phyloP scores from a whole-genome alignment of 92 coral and sea anemone species.

The Pocillopora meandrina region DNA sequence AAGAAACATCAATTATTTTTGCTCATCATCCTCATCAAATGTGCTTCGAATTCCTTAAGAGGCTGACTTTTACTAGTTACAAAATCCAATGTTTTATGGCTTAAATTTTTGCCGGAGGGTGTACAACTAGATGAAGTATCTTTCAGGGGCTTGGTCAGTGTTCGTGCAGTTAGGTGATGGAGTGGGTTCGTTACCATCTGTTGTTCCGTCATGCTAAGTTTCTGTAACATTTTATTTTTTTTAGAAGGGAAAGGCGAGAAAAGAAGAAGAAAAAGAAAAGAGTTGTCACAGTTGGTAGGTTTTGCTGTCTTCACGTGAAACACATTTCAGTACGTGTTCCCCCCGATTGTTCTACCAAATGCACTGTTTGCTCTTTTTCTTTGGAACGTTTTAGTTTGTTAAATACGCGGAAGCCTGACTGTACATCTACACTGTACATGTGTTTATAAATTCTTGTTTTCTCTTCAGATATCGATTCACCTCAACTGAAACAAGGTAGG shows the following conservation, averaged over 20 bases:
- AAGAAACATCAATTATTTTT: background rate
- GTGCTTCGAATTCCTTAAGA: background rate
- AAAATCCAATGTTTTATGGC: too few relatives aligned
- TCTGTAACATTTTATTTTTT: background rate
- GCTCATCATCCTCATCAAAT: background rate
- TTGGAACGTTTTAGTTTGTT: background rate
- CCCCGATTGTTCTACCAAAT: background rate
- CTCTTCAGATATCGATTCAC: constrained; percentile 63
- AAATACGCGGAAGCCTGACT: background rate
- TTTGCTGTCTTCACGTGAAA: background rate
- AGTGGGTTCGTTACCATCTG: background rate
- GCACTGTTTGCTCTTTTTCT: too few relatives aligned
- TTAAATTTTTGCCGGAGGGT: too few relatives aligned
- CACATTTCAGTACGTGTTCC: background rate
- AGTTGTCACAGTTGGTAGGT: constrained; percentile 90
- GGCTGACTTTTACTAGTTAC: background rate
- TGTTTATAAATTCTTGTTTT: background rate
- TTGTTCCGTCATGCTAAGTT: background rate
- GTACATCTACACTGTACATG: background rate
- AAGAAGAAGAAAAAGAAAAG: constrained; percentile 80
- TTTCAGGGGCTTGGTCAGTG: too few relatives aligned
- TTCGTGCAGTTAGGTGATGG: too few relatives aligned
- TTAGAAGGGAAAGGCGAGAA: constrained; percentile 67
- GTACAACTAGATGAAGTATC: too few relatives aligned
- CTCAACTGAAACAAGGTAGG: constrained; percentile 37